Evolutionary conservation across 2,888 invertebrate species (phyloP).

Genomic region (Platycheirus albimanus): DNA sequence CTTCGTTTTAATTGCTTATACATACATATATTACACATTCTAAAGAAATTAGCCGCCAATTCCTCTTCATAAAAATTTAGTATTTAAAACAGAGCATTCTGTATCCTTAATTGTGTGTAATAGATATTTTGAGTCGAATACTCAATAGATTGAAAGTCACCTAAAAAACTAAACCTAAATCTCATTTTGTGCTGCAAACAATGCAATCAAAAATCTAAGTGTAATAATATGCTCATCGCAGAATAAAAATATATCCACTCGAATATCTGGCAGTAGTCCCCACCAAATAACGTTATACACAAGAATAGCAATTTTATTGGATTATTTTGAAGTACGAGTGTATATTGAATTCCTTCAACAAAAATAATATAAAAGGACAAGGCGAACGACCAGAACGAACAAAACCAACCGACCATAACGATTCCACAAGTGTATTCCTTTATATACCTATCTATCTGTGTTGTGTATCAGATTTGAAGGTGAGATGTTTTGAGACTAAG

Average conservation of each 20-base stretch:
- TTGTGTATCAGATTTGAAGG: slow-evolving; percentile 34
- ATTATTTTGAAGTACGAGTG: slow-evolving; percentile 54
- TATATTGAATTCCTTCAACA: slow-evolving; percentile 34
- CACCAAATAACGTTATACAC: slow-evolving; percentile 32
- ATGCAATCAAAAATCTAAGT: slow-evolving; percentile 3
- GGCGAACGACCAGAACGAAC: slow-evolving; percentile 23
- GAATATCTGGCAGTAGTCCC: slow-evolving; percentile 53
- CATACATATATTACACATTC: too few relatives aligned
- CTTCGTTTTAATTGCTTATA: too few relatives aligned
- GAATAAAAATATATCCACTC: slow-evolving; percentile 45
- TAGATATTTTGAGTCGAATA: too few relatives aligned
- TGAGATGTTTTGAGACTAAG: not conserved
- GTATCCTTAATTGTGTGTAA: too few relatives aligned
- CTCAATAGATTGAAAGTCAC: not conserved
- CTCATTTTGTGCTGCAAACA: slow-evolving; percentile 29
- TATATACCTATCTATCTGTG: slow-evolving; percentile 2
- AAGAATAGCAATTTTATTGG: slow-evolving; percentile 41
- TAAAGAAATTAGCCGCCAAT: not conserved
- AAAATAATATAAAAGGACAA: slow-evolving; percentile 32
- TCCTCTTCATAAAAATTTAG: too few relatives aligned
- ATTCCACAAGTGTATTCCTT: slow-evolving; percentile 29
- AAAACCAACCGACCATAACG: slow-evolving; percentile 33
- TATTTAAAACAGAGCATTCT: too few relatives aligned
- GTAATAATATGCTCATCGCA: slow-evolving; percentile 25
- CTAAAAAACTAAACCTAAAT: slow-evolving; percentile 32